Evolutionary conservation across 2,797 vertebrate species (phyloP).

Genomic region (Euthynnus affinis): DNA sequence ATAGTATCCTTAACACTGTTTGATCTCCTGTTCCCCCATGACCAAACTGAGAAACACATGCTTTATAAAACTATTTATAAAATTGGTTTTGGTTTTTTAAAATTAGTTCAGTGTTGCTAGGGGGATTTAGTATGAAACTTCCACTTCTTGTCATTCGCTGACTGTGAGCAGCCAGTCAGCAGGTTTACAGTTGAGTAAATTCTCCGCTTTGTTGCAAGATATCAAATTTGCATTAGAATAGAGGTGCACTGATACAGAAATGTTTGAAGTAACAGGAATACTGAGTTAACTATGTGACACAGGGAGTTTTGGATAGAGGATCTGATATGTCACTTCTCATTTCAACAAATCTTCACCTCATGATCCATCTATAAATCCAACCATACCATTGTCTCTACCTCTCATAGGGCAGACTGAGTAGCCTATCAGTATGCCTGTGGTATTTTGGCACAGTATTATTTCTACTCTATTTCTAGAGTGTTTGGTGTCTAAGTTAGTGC

Average conservation of each 20-base stretch:
- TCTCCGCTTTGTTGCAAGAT: conserved; percentile 49
- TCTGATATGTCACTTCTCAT: conserved; percentile 14
- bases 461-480: no score
- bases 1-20: conserved; percentile 44
- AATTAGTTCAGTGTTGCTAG: conserved; percentile 36
- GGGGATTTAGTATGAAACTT: conserved; percentile 53
- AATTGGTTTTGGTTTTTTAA: conserved; percentile 32
- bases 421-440: conserved; percentile 20
- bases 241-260: conserved; percentile 37
- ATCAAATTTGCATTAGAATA: conserved; percentile 49
- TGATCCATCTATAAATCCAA: neutral
- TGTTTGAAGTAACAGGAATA: conserved; percentile 4
- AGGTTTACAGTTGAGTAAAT: conserved; percentile 51
- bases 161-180: conserved; percentile 56
- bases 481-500: conserved; percentile 7
- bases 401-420: neutral
- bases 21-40: conserved; percentile 30
- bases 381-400: neutral
- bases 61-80: conserved; percentile 33
- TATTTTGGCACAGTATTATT: conserved; percentile 30
- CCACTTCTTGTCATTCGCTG: conserved; percentile 53
- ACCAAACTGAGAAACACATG: conserved; percentile 36
- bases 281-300: neutral
- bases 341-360: neutral
- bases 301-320: neutral